A percentile compares a stretch with the other conserved stretches of the same genome.
These are phyloP conservation scores for Chymomyza caudatula DNA, from an alignment of 2,888 invertebrate species.

Conservation along the genomic window DNA sequence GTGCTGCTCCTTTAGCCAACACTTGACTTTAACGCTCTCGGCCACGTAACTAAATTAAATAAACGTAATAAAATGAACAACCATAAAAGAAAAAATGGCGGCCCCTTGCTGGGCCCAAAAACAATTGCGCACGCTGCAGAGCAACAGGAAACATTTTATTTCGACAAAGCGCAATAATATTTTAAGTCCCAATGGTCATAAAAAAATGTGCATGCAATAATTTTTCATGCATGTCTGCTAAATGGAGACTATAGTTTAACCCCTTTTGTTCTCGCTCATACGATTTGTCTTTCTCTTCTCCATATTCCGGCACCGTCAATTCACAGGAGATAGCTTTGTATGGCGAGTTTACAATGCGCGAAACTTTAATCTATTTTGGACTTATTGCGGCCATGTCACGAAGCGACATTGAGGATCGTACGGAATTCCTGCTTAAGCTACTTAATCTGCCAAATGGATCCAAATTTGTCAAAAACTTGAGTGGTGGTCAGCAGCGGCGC, in stretches of 20 bases:
- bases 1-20: background rate
- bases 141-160: slow-evolving; percentile 53
- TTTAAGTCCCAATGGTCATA: slow-evolving; percentile 20
- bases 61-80: slow-evolving; percentile 63
- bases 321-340: slow-evolving; percentile 85
- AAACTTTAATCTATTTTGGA: slow-evolving; percentile 91
- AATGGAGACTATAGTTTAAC: background rate
- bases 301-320: background rate
- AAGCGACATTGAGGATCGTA: slow-evolving; percentile 83
- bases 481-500: slow-evolving; percentile 93
- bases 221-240: slow-evolving; percentile 18
- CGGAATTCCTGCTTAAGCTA: slow-evolving; percentile 85
- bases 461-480: slow-evolving; percentile 86
- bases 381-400: slow-evolving; percentile 88
- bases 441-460: slow-evolving; percentile 80
- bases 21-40: background rate
- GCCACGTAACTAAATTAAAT: slow-evolving; percentile 63
- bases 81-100: background rate
- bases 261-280: slow-evolving; percentile 1
- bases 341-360: slow-evolving; percentile 87
- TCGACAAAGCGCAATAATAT: slow-evolving; percentile 41
- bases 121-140: slow-evolving; percentile 41
- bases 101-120: background rate
- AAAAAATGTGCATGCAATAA: slow-evolving; percentile 11
- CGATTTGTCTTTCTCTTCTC: background rate